Evolutionary conservation across 2,113 vertebrate genomes (phyloP).

Genomic region (Triplophysa siluroides): DNA sequence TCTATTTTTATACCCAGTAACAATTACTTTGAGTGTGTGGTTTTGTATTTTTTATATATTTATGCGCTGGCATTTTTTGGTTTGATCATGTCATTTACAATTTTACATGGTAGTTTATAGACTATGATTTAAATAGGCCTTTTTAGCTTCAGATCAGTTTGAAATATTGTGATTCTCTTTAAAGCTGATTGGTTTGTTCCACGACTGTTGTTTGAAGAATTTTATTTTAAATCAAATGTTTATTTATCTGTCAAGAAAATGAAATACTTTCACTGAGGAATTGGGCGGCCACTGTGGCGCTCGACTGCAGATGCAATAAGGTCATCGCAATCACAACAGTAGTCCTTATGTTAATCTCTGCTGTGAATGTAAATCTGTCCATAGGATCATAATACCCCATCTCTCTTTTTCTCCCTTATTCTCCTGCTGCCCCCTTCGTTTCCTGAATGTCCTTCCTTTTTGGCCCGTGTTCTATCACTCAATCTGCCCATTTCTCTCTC

Average conservation of each 20-base stretch:
- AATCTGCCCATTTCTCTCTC: constrained; percentile 31
- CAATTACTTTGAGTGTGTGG: no score
- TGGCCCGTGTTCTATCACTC: constrained; percentile 53
- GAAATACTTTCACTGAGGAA: neutral
- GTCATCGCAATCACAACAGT: neutral
- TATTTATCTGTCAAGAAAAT: neutral
- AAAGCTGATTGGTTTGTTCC: no score
- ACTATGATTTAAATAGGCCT: no score
- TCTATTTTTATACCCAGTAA: no score
- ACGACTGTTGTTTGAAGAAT: no score
- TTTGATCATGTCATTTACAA: no score
- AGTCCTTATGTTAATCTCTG: neutral
- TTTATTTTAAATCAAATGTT: no score
- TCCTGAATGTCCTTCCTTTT: constrained; percentile 38
- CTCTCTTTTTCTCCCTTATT: constrained; percentile 27
- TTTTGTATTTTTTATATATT: no score
- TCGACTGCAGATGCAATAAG: constrained; percentile 15
- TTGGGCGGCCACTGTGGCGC: neutral
- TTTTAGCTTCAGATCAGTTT: no score
- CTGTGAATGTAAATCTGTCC: neutral
- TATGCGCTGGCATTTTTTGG: no score
- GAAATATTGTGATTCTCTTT: no score
- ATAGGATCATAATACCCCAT: neutral
- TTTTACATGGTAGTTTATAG: no score
- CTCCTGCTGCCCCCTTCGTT: neutral